Base-by-base conservation (phyloP, 2,113 vertebrate genomes). In the Oryzias melastigma region DNA sequence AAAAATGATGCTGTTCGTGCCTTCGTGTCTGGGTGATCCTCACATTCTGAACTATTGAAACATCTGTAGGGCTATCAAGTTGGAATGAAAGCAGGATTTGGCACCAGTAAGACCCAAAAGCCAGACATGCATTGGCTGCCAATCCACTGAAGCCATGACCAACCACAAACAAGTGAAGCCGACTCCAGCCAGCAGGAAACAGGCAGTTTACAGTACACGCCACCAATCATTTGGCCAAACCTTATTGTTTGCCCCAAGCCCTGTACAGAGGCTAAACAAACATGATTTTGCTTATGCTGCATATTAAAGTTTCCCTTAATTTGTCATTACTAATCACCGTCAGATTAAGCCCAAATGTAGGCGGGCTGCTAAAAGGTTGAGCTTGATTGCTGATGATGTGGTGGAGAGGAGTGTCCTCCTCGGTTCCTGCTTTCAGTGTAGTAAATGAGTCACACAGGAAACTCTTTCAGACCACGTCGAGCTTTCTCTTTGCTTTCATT, bases 321-420 rank as follows among this genome's bases (percentile, higher is more conserved):
- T 75, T 84, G 89, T 88, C 88, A 85, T 52, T 35, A 59, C 64
- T 60, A 82, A 89, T 91, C 77, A 86, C 58, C 41, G 42, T 84
- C 73, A 86, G 71, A 62, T 62, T 63, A 65, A 52, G 76, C 41
- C 19, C 18, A 43, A 75, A 65, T 63, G 76, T 77, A 76, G 77
- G 61, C 53, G 44, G 77, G 68, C 68, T 63, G 61, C 45, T 40
- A 45, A 27, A 25, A 66, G 35, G 63, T 68, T 80, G 80, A 88
- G 41, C 43, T 20, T 75, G 81, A 90, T 90, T 85, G 29, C 51
- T 53, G 70, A 65, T 18, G 87, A 83, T 77, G 27, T 46, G 42
- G 50, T 53, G 62, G 51, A 58, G 63, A 73, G 88, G 78, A 64
- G 55, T 58, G 41, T 69, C 64, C 18, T 1, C 52, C 35, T 43